phyloP scores from a whole-genome alignment of 2,797 vertebrate species.

The Cyprinodon diabolis region DNA sequence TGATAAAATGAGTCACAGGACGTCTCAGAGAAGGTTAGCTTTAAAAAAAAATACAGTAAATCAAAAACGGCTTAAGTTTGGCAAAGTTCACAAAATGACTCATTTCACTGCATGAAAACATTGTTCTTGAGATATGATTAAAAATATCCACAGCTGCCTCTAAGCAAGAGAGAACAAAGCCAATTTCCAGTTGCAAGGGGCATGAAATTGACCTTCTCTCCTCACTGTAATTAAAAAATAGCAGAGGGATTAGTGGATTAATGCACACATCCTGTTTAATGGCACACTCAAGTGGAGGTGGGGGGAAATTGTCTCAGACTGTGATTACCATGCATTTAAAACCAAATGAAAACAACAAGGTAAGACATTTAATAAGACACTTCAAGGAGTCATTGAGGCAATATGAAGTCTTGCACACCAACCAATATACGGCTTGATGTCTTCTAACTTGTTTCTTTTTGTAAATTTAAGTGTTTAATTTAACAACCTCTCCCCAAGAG shows the following conservation, averaged over 20 bases:
- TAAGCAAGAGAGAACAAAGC: slow-evolving; percentile 36
- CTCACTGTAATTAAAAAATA: slow-evolving; percentile 61
- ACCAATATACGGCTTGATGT: background rate
- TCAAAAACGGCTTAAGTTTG: background rate
- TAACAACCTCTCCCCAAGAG: background rate
- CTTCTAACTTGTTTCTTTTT: background rate
- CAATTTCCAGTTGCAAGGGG: slow-evolving; percentile 42
- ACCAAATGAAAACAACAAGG: slow-evolving; percentile 29
- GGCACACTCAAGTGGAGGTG: slow-evolving; percentile 44
- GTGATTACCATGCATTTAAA: slow-evolving; percentile 42
- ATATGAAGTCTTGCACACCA: slow-evolving; percentile 7
- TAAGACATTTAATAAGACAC: background rate
- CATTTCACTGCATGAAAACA: slow-evolving; percentile 10
- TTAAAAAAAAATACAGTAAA: background rate
- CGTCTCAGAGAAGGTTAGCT: background rate
- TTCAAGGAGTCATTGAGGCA: slow-evolving; percentile 16
- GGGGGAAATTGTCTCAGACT: slow-evolving; percentile 28
- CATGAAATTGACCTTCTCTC: slow-evolving; percentile 49
- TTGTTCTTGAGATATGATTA: slow-evolving; percentile 12
- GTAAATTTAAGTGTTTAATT: background rate
- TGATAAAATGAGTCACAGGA: background rate
- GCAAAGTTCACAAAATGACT: background rate
- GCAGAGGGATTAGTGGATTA: slow-evolving; percentile 59
- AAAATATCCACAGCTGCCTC: slow-evolving; percentile 14
- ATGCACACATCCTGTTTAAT: slow-evolving; percentile 55